These are phyloP conservation scores for Microvelia longipes DNA, from an alignment of 1,140 invertebrate genomes.

Conservation along the genomic window DNA sequence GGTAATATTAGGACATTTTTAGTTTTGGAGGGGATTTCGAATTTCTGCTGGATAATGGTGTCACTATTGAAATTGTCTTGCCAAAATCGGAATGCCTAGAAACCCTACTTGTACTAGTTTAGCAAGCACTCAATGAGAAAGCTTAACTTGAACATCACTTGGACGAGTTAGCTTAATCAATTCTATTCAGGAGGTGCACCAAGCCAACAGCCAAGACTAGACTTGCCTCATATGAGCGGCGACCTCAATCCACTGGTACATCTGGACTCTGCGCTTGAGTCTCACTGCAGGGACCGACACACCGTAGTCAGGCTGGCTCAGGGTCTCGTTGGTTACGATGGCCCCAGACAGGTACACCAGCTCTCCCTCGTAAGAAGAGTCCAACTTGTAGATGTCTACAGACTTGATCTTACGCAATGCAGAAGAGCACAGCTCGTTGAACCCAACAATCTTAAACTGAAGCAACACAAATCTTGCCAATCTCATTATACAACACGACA, in stretches of 20 bases:
- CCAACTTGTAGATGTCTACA: slow-evolving; percentile 7
- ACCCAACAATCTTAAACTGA: slow-evolving; percentile 1
- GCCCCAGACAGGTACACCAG: slow-evolving; percentile 60
- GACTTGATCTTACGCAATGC: slow-evolving; percentile 8
- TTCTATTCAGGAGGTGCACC: no score
- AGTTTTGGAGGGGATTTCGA: no score
- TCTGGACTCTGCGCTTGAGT: slow-evolving; percentile 60
- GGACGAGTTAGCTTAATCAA: neutral
- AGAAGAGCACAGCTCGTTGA: slow-evolving; percentile 6
- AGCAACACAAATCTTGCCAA: neutral
- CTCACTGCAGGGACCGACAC: slow-evolving; percentile 57
- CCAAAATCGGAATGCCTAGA: no score
- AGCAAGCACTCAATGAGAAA: neutral
- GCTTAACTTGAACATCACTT: neutral
- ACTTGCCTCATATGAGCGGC: slow-evolving; percentile 39
- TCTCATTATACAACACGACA: neutral
- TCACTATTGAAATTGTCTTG: no score
- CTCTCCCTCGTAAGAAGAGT: slow-evolving; percentile 48
- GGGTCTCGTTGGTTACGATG: slow-evolving; percentile 54
- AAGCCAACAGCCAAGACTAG: no score
- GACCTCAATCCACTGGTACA: slow-evolving; percentile 78
- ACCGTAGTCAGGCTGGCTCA: slow-evolving; percentile 64
- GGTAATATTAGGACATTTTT: no score
- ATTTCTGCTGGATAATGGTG: no score
- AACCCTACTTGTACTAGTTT: neutral